phyloP scores from a whole-genome alignment of 2,797 vertebrate species.

The Chromobotia macracanthus region DNA sequence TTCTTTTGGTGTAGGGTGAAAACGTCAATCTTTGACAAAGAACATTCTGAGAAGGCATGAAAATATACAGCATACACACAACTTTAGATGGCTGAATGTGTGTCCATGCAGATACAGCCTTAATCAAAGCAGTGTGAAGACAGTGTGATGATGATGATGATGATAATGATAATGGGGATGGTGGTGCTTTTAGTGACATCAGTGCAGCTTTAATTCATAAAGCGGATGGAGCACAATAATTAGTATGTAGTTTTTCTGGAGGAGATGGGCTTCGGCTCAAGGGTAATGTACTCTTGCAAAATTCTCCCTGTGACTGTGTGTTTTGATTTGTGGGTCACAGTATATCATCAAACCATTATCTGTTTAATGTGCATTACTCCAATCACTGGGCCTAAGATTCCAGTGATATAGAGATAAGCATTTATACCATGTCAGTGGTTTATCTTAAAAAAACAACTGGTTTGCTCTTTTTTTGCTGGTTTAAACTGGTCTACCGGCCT shows the following conservation, averaged over 20 bases:
- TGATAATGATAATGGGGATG: not conserved
- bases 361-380: conserved; percentile 23
- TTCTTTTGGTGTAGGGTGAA: too few species aligned
- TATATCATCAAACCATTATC: conserved; percentile 2
- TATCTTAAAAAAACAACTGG: not conserved
- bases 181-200: not conserved
- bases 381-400: conserved; percentile 15
- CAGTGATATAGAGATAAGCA: not conserved
- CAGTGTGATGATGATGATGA: conserved; percentile 11
- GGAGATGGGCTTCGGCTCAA: conserved; percentile 52
- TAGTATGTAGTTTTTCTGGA: conserved; percentile 48
- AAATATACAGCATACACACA: not conserved
- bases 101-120: not conserved
- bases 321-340: conserved; percentile 33
- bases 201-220: conserved; percentile 29
- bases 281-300: conserved; percentile 48
- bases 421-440: not conserved
- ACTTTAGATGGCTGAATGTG: not conserved
- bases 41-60: not conserved
- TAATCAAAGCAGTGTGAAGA: not conserved
- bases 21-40: not conserved
- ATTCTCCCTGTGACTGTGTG: not conserved
- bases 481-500: not conserved
- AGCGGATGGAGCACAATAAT: conserved; percentile 37
- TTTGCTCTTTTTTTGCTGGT: not conserved